Conservation (phyloP, 2,113 vertebrate species). For the Plecotus auritus region DNA sequence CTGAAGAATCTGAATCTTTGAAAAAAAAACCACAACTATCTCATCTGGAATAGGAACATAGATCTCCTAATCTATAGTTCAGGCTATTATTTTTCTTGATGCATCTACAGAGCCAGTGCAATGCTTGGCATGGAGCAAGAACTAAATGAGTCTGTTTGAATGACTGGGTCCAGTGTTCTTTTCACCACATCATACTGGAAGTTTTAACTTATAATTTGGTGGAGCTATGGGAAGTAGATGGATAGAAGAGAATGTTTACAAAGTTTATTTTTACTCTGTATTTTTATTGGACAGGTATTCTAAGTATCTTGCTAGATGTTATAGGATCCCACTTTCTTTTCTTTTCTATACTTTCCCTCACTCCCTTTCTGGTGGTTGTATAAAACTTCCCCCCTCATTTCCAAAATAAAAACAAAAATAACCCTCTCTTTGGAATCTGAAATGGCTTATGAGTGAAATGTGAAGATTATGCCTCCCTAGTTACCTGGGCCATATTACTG, state of each 20-base stretch:
- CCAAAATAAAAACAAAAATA: background rate
- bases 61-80: background rate
- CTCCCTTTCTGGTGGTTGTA: background rate
- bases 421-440: background rate
- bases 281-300: background rate
- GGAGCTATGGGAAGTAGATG: background rate
- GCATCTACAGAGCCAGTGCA: background rate
- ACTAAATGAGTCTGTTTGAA: background rate
- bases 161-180: background rate
- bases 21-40: background rate
- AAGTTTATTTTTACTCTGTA: background rate
- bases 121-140: background rate
- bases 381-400: background rate
- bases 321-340: background rate
- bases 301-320: background rate
- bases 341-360: background rate
- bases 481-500: background rate
- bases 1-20: background rate
- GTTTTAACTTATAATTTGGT: background rate
- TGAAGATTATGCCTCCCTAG: background rate
- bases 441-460: background rate
- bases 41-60: background rate
- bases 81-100: background rate
- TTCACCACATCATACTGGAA: background rate
- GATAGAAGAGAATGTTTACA: background rate